These are phyloP conservation scores for Hypomecis atomaria DNA, from an alignment of 2,888 invertebrate genomes.

Conservation along the genomic window DNA sequence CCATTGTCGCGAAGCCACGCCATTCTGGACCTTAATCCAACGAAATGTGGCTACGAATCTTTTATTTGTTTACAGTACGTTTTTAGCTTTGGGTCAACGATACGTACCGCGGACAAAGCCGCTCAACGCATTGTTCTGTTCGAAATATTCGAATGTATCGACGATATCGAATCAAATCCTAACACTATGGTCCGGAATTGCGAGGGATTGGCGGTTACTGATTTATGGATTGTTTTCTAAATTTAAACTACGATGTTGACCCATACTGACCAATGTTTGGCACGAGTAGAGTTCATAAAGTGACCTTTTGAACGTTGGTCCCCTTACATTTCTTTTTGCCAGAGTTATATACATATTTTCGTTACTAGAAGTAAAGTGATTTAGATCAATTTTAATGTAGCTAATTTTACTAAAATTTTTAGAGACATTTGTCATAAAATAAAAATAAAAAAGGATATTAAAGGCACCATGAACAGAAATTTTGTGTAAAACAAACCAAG, in stretches of 20 bases:
- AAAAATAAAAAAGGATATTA: too few relatives aligned
- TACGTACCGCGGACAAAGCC: conserved; percentile 30
- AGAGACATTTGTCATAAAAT: too few relatives aligned
- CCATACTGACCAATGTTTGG: neutral
- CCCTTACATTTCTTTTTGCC: too few relatives aligned
- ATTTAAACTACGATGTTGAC: neutral
- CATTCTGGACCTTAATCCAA: conserved; percentile 18
- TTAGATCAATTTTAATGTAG: too few relatives aligned
- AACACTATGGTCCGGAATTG: neutral
- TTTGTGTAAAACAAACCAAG: too few relatives aligned
- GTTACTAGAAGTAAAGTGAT: too few relatives aligned
- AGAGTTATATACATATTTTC: too few relatives aligned
- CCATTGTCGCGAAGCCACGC: conserved; percentile 1
- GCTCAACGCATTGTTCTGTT: conserved; percentile 18
- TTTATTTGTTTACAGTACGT: conserved; percentile 27
- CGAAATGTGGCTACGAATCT: conserved; percentile 6
- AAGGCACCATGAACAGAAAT: too few relatives aligned
- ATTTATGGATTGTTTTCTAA: neutral
- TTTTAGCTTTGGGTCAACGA: conserved; percentile 35
- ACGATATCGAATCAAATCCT: conserved; percentile 3
- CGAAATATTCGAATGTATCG: neutral
- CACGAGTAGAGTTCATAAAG: too few relatives aligned
- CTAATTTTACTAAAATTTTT: too few relatives aligned
- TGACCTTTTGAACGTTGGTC: too few relatives aligned
- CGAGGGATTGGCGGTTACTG: neutral